Base-by-base conservation (phyloP, 2,797 vertebrate species). In the Periparus ater region DNA sequence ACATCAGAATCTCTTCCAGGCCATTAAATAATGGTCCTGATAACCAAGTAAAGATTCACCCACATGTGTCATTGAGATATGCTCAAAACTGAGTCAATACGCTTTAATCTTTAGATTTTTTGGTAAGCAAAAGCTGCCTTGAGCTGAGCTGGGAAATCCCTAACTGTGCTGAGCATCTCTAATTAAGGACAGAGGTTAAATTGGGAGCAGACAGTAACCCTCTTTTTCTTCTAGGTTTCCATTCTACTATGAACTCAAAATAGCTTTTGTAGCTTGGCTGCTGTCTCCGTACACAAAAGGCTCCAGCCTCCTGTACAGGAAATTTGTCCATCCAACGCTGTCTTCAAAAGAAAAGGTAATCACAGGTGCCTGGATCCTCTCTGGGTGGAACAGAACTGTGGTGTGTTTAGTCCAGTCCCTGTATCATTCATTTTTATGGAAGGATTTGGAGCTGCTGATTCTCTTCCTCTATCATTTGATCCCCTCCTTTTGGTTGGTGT, bases 221-320 rank as follows among this genome's bases (percentile, higher is more conserved):
- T 81, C 79, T 93, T 87, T 96, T 97, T 97, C 45, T 71, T 91
- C 91, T 97, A 99, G 99, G 99, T 98, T 99, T 97, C 99, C 99
- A 50, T 99, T 99, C 98, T 99, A 99, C 98, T 99, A 99, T 97
- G 99, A 99, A 97, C 98, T 99, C 96, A 99, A 99, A 98, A 99
- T 99, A 96, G 99, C 99, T 55, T 99, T 99, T 96, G 98, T 99
- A 96, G 99, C 99, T 97, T 99, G 99, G 99, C 96, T 99, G 95
- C 98, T 99, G 82, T 99, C 99, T 89, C 99, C 99, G 0, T 99
- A 99, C 98, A 99, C 99, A 85, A 99, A 99, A 97, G 99, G 99
- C 81, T 99, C 99, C 97, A 99, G 99, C 91, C 99, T 99, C 73
- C 98, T 99, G 2, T 99, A 99, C 96, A 98, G 99, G 97, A 99